Conservation (phyloP, 1,140 invertebrate genomes). For the Lysiphlebus fabarum region DNA sequence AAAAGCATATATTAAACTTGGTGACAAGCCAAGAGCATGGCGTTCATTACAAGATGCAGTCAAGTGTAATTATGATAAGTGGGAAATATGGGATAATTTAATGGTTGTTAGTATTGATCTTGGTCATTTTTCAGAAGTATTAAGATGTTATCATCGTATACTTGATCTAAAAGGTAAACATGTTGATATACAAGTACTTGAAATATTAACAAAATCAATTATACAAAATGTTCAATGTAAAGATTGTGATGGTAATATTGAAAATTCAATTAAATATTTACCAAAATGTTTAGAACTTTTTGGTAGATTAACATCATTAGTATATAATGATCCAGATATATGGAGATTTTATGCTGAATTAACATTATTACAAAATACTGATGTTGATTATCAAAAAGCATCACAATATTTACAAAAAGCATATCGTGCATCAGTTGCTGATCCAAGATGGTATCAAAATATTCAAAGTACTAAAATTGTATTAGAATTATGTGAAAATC, state of each 20-base stretch:
- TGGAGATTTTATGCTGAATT: constrained; percentile 80
- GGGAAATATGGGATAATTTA: constrained; percentile 97
- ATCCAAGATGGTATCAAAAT: constrained; percentile 63
- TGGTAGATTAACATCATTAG: constrained; percentile 71
- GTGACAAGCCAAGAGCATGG: constrained; percentile 82
- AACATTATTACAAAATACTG: constrained; percentile 52
- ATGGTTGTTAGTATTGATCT: constrained; percentile 78
- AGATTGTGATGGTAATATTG: constrained; percentile 56
- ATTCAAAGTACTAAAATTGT: constrained; percentile 51
- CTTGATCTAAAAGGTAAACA: constrained; percentile 82
- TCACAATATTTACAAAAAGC: constrained; percentile 64
- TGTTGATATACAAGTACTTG: constrained; percentile 74
- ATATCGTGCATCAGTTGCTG: constrained; percentile 58
- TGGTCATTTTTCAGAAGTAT: constrained; percentile 68
- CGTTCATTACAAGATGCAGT: constrained; percentile 82
- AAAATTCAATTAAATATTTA: constrained; percentile 56
- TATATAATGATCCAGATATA: constrained; percentile 66
- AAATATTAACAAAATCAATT: constrained; percentile 71
- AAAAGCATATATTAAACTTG: constrained; percentile 84
- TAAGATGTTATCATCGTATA: constrained; percentile 78
- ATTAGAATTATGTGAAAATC: constrained; percentile 50
- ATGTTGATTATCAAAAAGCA: constrained; percentile 56
- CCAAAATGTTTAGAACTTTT: constrained; percentile 73
- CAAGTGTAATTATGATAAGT: constrained; percentile 91
- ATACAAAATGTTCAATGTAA: constrained; percentile 56